These are phyloP conservation scores for Eugnorisma glareosa DNA, from an alignment of 2,888 invertebrate species.

Conservation along the genomic window DNA sequence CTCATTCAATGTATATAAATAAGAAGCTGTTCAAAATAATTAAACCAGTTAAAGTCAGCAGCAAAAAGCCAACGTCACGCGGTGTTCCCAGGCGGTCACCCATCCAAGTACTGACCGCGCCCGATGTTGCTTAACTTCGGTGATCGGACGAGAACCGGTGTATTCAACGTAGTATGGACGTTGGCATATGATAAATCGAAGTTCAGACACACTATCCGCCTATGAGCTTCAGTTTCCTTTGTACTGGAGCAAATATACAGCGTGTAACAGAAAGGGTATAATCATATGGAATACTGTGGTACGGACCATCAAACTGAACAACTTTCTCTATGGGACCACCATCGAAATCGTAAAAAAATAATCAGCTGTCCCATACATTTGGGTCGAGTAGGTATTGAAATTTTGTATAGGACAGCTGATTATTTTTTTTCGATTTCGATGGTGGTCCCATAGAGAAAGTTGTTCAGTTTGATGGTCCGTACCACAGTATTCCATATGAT, in stretches of 20 bases:
- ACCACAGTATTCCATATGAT: too few species aligned
- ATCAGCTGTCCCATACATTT: too few species aligned
- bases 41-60: not conserved
- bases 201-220: not conserved
- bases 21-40: not conserved
- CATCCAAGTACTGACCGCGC: slow-evolving; percentile 89
- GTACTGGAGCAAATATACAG: not conserved
- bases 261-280: too few species aligned
- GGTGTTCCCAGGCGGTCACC: slow-evolving; percentile 88
- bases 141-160: slow-evolving; percentile 89
- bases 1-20: not conserved
- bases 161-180: slow-evolving; percentile 87
- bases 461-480: too few species aligned
- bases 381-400: too few species aligned
- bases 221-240: not conserved
- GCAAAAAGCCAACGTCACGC: slow-evolving; percentile 83
- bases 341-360: too few species aligned
- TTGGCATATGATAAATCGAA: slow-evolving; percentile 53
- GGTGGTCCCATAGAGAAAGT: too few species aligned
- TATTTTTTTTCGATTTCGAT: too few species aligned
- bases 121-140: slow-evolving; percentile 89
- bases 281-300: too few species aligned
- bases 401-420: too few species aligned
- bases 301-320: too few species aligned
- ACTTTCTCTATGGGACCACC: too few species aligned